Evolutionary conservation across 2,888 invertebrate genomes (phyloP), one percentile per base, ranked within the genome.

Genomic region (Tipula confusa): DNA sequence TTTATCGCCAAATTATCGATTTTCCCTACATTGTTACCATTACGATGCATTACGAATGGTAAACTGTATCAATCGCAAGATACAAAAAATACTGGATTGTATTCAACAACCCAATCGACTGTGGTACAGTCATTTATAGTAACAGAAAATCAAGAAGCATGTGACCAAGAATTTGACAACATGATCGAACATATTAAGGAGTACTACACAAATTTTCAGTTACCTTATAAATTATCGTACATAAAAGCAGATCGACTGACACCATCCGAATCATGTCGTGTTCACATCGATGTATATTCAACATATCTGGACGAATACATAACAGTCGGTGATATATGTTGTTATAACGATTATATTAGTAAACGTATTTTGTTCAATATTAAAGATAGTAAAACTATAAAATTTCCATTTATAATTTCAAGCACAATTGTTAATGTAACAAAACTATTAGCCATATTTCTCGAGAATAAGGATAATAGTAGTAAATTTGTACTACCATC

Each of bases 341-440:
- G 94, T 80, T 94, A 93, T 86, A 93, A 93, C 9, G 92, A 93
- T 86, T 97, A 93, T 87, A 92, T 96, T 31, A 95, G 95, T 86
- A 95, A 96, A 88, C 91, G 97, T 84, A 90, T 97, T 80, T 90
- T 95, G 86, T 94, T 95, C 85, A 93, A 92, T 79, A 94, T 93
- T 87, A 90, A 90, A 29, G 91, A 92, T 79, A 90, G 92, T 9
- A 92, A 92, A 85, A 89, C 91, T 64, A 89, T 89, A 38, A 90
- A 91, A 80, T 96, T 93, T 87, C 92, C 94, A 9, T 91, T 92
- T 86, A 88, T 96, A 38, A 90, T 96, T 84, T 93, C 94, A 7
- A 96, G 96, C 15, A 93, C 93, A 28, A 89, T 95, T 79, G 87
- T 96, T 15, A 94, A 94, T 88, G 92, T 95, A n/a, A 94, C 95